Percentiles rank a stretch among this genome's conserved stretches.
phyloP scores from a whole-genome alignment of 2,888 invertebrate genomes.

The Scaptomyza reducta region DNA sequence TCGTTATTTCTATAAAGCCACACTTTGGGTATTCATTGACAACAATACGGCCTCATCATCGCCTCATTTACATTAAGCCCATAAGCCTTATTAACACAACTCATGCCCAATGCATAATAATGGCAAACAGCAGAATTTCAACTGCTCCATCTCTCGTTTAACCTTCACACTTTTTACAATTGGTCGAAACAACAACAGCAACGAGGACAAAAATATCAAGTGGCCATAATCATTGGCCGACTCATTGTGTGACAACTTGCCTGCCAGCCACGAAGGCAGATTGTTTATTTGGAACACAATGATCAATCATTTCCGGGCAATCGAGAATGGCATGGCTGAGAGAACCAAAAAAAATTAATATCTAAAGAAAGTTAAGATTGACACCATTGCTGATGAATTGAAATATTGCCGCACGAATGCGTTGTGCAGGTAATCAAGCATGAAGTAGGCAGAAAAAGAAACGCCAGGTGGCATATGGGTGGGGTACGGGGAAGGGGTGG shows the following conservation, averaged over 20 bases:
- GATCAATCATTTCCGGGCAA: conserved; percentile 77
- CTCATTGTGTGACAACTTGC: conserved; percentile 60
- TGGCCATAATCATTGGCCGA: conserved; percentile 34
- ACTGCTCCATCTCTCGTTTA: conserved; percentile 38
- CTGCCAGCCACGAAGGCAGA: conserved; percentile 31
- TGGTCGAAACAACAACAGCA: conserved; percentile 15
- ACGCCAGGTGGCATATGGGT: neutral
- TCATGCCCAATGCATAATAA: neutral
- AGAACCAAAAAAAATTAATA: conserved; percentile 55
- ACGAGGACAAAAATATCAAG: conserved; percentile 10
- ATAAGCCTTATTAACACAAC: neutral
- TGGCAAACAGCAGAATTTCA: neutral
- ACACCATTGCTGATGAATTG: conserved; percentile 69
- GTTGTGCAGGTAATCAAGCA: conserved; percentile 73
- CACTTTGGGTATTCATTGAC: neutral
- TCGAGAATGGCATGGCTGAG: conserved; percentile 42
- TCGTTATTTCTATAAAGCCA: neutral
- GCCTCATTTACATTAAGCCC: neutral
- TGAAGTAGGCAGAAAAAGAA: conserved; percentile 51
- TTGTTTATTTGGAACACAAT: conserved; percentile 59
- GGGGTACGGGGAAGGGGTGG: neutral
- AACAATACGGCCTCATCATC: conserved; percentile 11
- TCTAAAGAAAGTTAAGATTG: conserved; percentile 74
- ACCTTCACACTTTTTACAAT: conserved; percentile 60
- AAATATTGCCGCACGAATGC: conserved; percentile 77